These are phyloP conservation scores for Siniperca obscura DNA, from an alignment of 2,797 vertebrate genomes.

Conservation along the genomic window DNA sequence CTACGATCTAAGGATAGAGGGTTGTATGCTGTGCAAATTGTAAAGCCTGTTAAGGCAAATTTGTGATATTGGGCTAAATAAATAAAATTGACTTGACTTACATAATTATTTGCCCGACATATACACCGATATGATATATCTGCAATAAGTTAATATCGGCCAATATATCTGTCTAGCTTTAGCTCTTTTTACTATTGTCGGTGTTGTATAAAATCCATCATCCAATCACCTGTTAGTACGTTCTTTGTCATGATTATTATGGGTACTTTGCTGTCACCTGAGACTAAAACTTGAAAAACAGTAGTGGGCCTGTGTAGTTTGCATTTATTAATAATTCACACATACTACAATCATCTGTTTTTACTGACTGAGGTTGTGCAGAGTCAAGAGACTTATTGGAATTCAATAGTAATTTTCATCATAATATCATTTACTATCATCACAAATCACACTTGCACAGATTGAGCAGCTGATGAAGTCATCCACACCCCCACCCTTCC, in stretches of 20 bases:
- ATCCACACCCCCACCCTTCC: not conserved
- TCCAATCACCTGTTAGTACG: not conserved
- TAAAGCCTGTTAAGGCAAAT: too few species aligned
- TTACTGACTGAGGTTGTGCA: not conserved
- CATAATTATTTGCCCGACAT: not conserved
- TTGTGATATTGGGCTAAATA: too few species aligned
- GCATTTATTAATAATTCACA: slow-evolving; percentile 26
- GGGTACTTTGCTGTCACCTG: not conserved
- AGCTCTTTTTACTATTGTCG: too few species aligned
- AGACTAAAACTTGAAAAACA: slow-evolving; percentile 4
- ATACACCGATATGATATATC: not conserved
- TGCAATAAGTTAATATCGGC: not conserved
- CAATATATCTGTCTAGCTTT: too few species aligned
- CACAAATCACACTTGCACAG: slow-evolving; percentile 37
- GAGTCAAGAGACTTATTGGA: slow-evolving; percentile 2
- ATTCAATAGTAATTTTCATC: slow-evolving; percentile 10
- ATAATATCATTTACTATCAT: slow-evolving; percentile 23
- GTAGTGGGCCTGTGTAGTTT: not conserved
- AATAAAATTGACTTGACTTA: not conserved
- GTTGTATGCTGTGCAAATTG: too few species aligned
- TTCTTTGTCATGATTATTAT: not conserved
- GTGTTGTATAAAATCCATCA: slow-evolving; percentile 4
- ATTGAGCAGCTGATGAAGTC: slow-evolving; percentile 40
- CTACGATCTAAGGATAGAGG: too few species aligned
- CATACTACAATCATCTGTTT: not conserved